These are phyloP conservation scores for Patella caerulea DNA, from an alignment of 2,888 invertebrate genomes.

Conservation along the genomic window DNA sequence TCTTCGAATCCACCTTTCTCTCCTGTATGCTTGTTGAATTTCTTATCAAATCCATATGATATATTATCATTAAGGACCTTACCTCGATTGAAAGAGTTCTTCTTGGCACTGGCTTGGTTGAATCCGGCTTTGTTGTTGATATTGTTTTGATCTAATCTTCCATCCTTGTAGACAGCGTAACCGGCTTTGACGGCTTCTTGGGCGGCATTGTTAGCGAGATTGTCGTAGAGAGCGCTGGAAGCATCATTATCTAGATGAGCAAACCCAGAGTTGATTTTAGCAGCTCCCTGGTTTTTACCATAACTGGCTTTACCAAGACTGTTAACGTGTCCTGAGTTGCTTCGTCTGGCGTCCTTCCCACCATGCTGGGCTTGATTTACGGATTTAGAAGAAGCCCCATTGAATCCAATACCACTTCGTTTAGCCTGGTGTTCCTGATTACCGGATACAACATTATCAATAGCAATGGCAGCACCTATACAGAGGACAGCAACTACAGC, in stretches of 20 bases:
- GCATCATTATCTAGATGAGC: constrained; percentile 21
- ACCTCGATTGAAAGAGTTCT: constrained; percentile 33
- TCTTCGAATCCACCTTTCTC: constrained; percentile 33
- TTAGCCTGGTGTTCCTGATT: background rate
- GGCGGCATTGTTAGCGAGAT: constrained; percentile 14
- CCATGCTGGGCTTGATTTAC: background rate
- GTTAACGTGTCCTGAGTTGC: background rate
- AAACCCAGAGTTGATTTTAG: background rate
- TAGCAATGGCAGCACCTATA: background rate
- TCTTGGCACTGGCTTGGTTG: constrained; percentile 33
- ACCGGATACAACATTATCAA: background rate
- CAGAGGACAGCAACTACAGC: background rate
- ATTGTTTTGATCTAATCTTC: constrained; percentile 21
- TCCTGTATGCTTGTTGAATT: constrained; percentile 30
- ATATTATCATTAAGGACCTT: constrained; percentile 32
- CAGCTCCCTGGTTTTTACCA: background rate
- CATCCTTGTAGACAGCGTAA: constrained; percentile 8
- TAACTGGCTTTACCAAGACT: background rate
- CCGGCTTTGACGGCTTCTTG: constrained; percentile 20
- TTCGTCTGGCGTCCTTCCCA: background rate
- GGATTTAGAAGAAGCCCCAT: background rate
- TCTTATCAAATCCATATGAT: constrained; percentile 32
- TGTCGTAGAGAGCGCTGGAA: constrained; percentile 18
- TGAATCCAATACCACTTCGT: background rate
- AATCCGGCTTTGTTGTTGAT: constrained; percentile 28